These are phyloP conservation scores for Spodoptera littoralis DNA, from an alignment of 2,888 invertebrate genomes.

Conservation along the genomic window DNA sequence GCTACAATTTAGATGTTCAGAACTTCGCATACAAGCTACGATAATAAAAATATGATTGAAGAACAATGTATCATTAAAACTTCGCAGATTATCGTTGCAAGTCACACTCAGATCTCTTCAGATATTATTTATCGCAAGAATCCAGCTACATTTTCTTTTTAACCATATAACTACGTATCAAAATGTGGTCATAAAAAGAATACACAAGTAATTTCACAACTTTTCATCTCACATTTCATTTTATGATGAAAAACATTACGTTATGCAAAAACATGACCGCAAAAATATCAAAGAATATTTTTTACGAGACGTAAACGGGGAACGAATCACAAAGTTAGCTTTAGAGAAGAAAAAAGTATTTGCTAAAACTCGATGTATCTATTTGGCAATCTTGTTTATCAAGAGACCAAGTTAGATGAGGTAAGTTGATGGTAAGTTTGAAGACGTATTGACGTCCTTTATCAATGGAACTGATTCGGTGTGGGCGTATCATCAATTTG, in stretches of 20 bases:
- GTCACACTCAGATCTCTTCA: too few relatives aligned
- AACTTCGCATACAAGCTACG: too few relatives aligned
- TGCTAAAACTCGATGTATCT: constrained; percentile 13
- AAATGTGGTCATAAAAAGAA: too few relatives aligned
- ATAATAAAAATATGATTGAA: too few relatives aligned
- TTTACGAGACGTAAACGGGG: constrained; percentile 21
- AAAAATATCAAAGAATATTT: constrained; percentile 16
- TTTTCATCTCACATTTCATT: constrained; percentile 9
- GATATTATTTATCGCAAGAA: too few relatives aligned
- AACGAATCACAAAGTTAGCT: constrained; percentile 23
- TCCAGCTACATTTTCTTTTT: too few relatives aligned
- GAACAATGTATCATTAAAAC: too few relatives aligned
- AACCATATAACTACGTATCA: too few relatives aligned
- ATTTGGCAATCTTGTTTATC: constrained; percentile 18
- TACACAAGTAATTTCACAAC: constrained; percentile 1
- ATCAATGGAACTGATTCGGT: constrained; percentile 35
- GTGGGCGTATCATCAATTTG: constrained; percentile 40
- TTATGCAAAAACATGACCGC: constrained; percentile 6
- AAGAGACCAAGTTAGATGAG: constrained; percentile 43
- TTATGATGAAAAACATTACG: constrained; percentile 16
- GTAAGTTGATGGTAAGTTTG: constrained; percentile 28
- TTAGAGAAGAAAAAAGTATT: constrained; percentile 23
- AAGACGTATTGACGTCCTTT: constrained; percentile 17
- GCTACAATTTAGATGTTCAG: too few relatives aligned
- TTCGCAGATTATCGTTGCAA: too few relatives aligned